These are phyloP conservation scores for Strix aluco DNA, from an alignment of 2,113 vertebrate genomes.

Conservation along the genomic window DNA sequence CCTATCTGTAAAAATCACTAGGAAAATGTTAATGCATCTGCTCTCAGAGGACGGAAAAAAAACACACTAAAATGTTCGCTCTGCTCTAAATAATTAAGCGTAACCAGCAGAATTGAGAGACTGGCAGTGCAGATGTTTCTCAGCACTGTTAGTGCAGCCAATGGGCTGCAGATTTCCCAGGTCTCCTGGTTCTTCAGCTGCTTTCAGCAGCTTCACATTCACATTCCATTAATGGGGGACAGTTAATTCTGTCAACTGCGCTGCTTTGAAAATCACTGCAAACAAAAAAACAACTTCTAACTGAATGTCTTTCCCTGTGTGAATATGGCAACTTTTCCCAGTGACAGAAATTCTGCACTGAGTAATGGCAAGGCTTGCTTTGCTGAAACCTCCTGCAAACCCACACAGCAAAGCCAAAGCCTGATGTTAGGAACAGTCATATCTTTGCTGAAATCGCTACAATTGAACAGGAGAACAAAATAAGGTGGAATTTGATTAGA, in stretches of 20 bases:
- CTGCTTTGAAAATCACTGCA: not conserved
- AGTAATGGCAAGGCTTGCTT: not conserved
- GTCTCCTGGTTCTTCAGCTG: slow-evolving; percentile 1
- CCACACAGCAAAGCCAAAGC: not conserved
- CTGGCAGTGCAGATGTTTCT: slow-evolving; percentile 28
- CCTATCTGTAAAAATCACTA: not conserved
- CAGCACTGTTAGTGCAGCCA: not conserved
- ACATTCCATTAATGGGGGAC: slow-evolving; percentile 3
- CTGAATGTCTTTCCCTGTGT: not conserved
- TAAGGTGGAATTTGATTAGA: not conserved
- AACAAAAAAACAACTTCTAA: not conserved
- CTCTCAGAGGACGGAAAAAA: not conserved
- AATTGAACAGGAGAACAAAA: not conserved
- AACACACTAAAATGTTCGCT: rapidly evolving
- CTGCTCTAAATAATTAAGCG: slow-evolving; percentile 8
- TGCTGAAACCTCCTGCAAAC: not conserved
- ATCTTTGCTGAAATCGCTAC: not conserved
- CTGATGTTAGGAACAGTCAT: not conserved
- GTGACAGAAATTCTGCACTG: not conserved
- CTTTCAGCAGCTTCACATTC: slow-evolving; percentile 46
- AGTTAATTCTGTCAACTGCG: not conserved
- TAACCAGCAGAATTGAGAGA: not conserved
- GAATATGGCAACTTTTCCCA: not conserved
- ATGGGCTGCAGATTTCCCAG: not conserved
- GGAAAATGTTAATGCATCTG: not conserved